Evolutionary conservation across 2,113 vertebrate genomes (phyloP), one percentile per base, ranked within the genome.

Genomic region (Rana temporaria): DNA sequence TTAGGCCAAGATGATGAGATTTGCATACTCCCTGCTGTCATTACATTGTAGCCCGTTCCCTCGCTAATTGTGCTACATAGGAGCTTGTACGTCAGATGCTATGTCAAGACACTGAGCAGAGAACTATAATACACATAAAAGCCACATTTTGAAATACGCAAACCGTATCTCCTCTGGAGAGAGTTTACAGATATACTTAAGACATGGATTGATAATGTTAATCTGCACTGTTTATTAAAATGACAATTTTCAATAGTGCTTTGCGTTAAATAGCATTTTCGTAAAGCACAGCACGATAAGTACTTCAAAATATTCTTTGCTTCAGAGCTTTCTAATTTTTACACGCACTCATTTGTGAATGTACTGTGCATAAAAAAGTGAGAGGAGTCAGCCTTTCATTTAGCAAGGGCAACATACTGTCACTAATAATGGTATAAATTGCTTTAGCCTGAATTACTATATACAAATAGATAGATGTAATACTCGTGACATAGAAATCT

Each of bases 221-320:
- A 74, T 74, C 59, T 73, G 60, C 19, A 22, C 19, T 12, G 60
- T 53, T 22, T 52, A 34, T 65, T 18, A 72, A 81, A 71, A 74
- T 17, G 18, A 22, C 16, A 74, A 56, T 74, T 65, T 66, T 55
- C 11, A 70, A 80, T 59, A 57, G 30, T 26, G 26, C 0, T 68
- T 56, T 65, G 20, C 9, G 20, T 18, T 64, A 52, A 72, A 32
- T 34, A 62, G 57, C 24, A 72, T 71, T 81, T 38, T 20, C 71
- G 42, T 56, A 75, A 82, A 57, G 20, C 80, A n/a, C 62, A 22
- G 71, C 70, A 26, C 26, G 80, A 32, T n/a, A 15, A 24, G 4
- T 34, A 75, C 80, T 82, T 82, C 8, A 66, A 6, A 74, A 75
- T 66, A 17, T 57, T 66, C 26, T 82, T 59, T 67, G 57, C 56